Evolutionary conservation across 2,797 vertebrate species (phyloP), one percentile per base, ranked within the genome.

Genomic region (Aphelocoma californica): DNA sequence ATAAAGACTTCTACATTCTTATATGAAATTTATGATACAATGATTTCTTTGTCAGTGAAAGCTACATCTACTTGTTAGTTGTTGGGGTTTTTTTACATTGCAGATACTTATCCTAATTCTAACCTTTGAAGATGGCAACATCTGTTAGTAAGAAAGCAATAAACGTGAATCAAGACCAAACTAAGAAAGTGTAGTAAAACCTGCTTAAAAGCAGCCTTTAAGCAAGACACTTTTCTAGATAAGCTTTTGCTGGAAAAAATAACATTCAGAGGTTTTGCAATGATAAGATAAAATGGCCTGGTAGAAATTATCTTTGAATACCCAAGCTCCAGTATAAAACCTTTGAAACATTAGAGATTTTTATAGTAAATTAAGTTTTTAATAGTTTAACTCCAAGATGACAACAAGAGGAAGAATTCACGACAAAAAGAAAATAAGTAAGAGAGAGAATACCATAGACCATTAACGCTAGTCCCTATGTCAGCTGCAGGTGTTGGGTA

Each of bases 1-100:
- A 72, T 64, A 86, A 95, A 92, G 18, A 36, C 80, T 77, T 88
- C 67, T 92, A 57, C 32, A 57, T 94, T 92, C 56, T 66, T 47
- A 82, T 74, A 91, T 26, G 58, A 62, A 90, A 95, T 72, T 88
- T 94, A 92, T 48, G 32, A 93, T 72, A 66, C 20, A 81, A 71
- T 87, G 47, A 74, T 71, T 82, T 77, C 12, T 82, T 90, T 85
- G 42, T 81, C 57, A 67, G 18, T 51, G 40, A 57, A 32, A 81
- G 21, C 4, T 79, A 19, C n/a, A 74, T 58, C 4, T 58, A 45
- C 9, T 64, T 82, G 19, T 18, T 72, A 34, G 20, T 28, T 21
- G 3, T 40, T 75, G 17, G 7, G 0, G 0, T 0, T 17, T 67
- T 51, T 74, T 81, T 29, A 14, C 5, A 8, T 25, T 77, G 28